Percentiles rank a stretch among this genome's conserved stretches.
phyloP scores from a whole-genome alignment of 2,113 vertebrate species.

The Carassius auratus region DNA sequence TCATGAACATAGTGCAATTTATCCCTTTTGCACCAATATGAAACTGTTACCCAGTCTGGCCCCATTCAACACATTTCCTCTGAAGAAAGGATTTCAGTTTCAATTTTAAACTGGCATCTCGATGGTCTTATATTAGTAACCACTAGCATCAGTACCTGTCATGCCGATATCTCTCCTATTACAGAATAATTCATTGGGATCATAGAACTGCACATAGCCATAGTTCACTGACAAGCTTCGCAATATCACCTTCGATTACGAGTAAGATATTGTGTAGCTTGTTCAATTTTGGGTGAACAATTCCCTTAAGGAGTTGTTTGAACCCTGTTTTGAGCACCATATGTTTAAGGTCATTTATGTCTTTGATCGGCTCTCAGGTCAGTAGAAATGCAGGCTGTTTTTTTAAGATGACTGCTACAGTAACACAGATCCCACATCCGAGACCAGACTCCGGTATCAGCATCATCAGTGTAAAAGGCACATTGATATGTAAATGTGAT shows the following conservation, averaged over 20 bases:
- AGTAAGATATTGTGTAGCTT: too few species aligned
- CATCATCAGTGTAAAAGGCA: background rate
- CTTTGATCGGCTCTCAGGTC: background rate
- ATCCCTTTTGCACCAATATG: background rate
- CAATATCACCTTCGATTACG: too few species aligned
- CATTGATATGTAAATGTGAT: slow-evolving; percentile 17
- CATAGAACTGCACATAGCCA: background rate
- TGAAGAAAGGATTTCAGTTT: background rate
- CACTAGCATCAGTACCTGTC: background rate
- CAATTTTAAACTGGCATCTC: background rate
- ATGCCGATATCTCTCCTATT: too few species aligned
- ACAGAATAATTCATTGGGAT: background rate
- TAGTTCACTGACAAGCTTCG: too few species aligned
- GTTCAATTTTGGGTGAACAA: too few species aligned
- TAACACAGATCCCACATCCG: background rate
- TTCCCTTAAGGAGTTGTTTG: too few species aligned
- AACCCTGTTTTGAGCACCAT: background rate
- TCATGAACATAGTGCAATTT: background rate
- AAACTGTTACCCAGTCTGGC: background rate
- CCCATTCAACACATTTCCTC: background rate
- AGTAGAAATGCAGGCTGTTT: background rate
- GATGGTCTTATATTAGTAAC: background rate
- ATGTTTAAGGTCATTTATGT: background rate
- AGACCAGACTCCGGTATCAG: background rate
- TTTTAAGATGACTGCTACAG: background rate